These are phyloP conservation scores for Montipora capitata DNA, from an alignment of 92 coral and sea anemone genomes.

Conservation along the genomic window DNA sequence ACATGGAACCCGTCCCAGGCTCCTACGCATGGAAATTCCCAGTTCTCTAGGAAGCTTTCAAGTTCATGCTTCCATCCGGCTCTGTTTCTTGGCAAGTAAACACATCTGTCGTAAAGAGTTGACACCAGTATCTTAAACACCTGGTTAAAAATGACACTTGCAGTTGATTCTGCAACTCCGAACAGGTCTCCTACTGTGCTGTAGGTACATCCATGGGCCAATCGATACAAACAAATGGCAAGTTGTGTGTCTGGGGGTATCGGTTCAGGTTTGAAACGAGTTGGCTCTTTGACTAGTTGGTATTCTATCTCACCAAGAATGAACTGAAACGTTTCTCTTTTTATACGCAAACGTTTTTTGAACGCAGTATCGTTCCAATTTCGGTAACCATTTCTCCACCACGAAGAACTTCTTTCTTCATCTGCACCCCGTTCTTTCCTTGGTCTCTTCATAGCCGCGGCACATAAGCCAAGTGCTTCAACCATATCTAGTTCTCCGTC, in stretches of 20 bases:
- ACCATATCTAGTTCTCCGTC: not conserved
- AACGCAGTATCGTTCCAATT: slow-evolving; percentile 69
- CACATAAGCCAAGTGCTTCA: not conserved
- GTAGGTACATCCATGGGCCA: slow-evolving; percentile 76
- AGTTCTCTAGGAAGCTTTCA: slow-evolving; percentile 71
- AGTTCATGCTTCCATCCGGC: slow-evolving; percentile 79
- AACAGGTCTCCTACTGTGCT: slow-evolving; percentile 72
- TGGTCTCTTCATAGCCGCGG: too few species aligned
- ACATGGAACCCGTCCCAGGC: slow-evolving; percentile 89
- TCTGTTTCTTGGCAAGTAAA: slow-evolving; percentile 63
- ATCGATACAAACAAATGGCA: slow-evolving; percentile 72
- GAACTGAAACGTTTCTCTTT: slow-evolving; percentile 72
- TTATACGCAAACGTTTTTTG: slow-evolving; percentile 56
- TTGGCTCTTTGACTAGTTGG: slow-evolving; percentile 45
- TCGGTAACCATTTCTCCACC: slow-evolving; percentile 72
- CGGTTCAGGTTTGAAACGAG: slow-evolving; percentile 72
- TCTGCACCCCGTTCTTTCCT: not conserved
- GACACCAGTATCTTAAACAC: slow-evolving; percentile 59
- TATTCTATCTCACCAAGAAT: slow-evolving; percentile 46
- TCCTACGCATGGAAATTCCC: slow-evolving; percentile 83
- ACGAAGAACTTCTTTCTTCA: slow-evolving; percentile 46
- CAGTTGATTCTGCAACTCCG: slow-evolving; percentile 78
- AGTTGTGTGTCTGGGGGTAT: slow-evolving; percentile 68
- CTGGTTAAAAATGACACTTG: slow-evolving; percentile 68
- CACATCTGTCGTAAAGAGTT: slow-evolving; percentile 64